phyloP scores from a whole-genome alignment of 1,140 invertebrate species.

The Potamilus streckersoni region DNA sequence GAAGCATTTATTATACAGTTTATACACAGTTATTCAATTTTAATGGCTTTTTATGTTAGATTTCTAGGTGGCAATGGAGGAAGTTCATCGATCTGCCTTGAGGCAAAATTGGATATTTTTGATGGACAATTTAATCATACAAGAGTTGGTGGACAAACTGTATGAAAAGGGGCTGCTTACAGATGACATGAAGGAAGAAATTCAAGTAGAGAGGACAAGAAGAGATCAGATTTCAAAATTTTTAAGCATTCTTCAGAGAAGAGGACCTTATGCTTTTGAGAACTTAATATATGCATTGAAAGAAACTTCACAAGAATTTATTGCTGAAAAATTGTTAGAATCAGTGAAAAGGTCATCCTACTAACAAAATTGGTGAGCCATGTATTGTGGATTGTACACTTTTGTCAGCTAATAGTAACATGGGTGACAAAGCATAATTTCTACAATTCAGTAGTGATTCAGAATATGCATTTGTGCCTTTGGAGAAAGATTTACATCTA shows the following conservation, averaged over 20 bases:
- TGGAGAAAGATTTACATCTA: too few species aligned
- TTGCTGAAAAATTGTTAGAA: conserved; percentile 10
- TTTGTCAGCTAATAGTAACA: too few species aligned
- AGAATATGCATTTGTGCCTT: too few species aligned
- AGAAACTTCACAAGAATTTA: conserved; percentile 16
- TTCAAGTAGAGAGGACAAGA: conserved; percentile 16
- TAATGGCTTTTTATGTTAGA: too few species aligned
- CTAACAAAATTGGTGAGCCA: too few species aligned
- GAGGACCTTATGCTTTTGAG: conserved; percentile 21
- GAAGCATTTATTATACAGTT: too few species aligned
- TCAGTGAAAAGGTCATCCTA: neutral
- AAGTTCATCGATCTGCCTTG: conserved; percentile 17
- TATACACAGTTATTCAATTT: too few species aligned
- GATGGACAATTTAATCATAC: conserved; percentile 12
- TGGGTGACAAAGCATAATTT: too few species aligned
- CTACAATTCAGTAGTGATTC: too few species aligned
- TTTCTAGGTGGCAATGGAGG: conserved; percentile 8
- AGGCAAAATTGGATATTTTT: conserved; percentile 23
- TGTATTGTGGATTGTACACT: too few species aligned
- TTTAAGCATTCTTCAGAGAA: conserved; percentile 20
- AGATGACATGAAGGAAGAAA: conserved; percentile 23
- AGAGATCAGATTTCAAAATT: conserved; percentile 19
- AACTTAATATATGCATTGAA: conserved; percentile 11
- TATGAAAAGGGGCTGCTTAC: conserved; percentile 3
- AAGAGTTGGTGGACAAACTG: conserved; percentile 21